Percentiles rank a stretch among this genome's conserved stretches.
Conservation (phyloP, 2,888 invertebrate genomes). For the Chesias legatella region DNA sequence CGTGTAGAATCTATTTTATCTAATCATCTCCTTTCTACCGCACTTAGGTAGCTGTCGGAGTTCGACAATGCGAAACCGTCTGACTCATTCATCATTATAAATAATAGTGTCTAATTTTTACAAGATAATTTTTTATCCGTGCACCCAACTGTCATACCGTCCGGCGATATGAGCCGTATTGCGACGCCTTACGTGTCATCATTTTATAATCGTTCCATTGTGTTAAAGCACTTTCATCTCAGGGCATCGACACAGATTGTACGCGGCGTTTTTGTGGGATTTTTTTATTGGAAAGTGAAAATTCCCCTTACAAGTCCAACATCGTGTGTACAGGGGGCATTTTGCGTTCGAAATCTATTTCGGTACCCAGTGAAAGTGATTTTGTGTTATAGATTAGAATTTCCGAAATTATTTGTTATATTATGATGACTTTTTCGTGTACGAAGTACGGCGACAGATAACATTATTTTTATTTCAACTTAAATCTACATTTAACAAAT, state of each 20-base stretch:
- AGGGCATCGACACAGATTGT: conserved; percentile 53
- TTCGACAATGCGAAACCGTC: conserved; percentile 33
- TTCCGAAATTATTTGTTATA: conserved; percentile 9
- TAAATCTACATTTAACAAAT: no score
- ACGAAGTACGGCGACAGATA: no score
- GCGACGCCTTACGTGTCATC: conserved; percentile 37
- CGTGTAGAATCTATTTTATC: conserved; percentile 8
- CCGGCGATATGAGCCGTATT: conserved; percentile 14
- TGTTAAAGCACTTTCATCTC: conserved; percentile 47
- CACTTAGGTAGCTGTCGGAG: conserved; percentile 23
- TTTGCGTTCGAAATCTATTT: conserved; percentile 21
- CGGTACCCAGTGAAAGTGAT: conserved; percentile 36
- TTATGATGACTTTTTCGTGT: no score
- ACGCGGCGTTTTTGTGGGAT: conserved; percentile 37
- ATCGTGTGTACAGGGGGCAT: conserved; percentile 7
- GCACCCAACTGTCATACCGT: conserved; percentile 16
- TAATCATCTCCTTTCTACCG: conserved; percentile 29
- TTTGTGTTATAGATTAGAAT: conserved; percentile 25
- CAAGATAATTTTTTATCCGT: conserved; percentile 35
- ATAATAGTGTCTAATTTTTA: conserved; percentile 45
- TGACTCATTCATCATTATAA: conserved; percentile 51
- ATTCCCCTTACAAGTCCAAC: conserved; percentile 30
- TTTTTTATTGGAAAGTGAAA: conserved; percentile 59
- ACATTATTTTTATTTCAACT: no score
- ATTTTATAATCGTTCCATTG: conserved; percentile 26